These are phyloP conservation scores for Drosophila arawakana DNA, from an alignment of 1,140 invertebrate genomes.

Conservation along the genomic window DNA sequence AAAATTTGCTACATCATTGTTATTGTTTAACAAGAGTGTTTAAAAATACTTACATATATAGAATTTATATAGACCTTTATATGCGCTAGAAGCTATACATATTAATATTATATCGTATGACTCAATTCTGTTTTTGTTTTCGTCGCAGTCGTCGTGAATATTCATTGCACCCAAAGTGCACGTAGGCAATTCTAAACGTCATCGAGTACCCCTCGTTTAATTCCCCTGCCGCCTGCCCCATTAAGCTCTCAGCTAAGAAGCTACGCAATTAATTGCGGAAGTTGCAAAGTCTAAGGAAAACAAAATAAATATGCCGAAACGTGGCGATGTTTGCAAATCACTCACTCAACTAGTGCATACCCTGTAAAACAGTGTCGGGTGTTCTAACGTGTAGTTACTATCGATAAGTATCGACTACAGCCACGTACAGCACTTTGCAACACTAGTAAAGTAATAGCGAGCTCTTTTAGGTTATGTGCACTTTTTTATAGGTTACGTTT, in stretches of 20 bases:
- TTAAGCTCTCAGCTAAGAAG: conserved; percentile 43
- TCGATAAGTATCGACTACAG: no score
- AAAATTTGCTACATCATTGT: conserved; percentile 34
- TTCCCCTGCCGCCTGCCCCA: not conserved
- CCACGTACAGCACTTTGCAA: no score
- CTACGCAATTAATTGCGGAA: conserved; percentile 82
- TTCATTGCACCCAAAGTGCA: conserved; percentile 50
- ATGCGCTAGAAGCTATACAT: conserved; percentile 25
- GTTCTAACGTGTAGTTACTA: not conserved
- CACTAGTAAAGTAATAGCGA: no score
- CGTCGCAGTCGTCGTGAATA: conserved; percentile 5
- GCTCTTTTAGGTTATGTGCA: not conserved
- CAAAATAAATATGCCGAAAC: conserved; percentile 52
- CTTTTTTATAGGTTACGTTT: not conserved
- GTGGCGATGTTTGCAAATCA: not conserved
- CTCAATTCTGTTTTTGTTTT: conserved; percentile 39
- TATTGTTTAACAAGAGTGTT: conserved; percentile 3
- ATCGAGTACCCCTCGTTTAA: conserved; percentile 8
- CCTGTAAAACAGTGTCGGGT: not conserved
- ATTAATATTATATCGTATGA: conserved; percentile 61
- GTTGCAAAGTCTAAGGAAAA: conserved; percentile 68
- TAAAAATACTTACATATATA: not conserved
- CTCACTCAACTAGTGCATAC: conserved; percentile 6
- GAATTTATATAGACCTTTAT: not conserved
- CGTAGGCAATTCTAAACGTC: conserved; percentile 65